Conservation (phyloP, 2,113 vertebrate genomes). For the Poeciliopsis occidentalis region DNA sequence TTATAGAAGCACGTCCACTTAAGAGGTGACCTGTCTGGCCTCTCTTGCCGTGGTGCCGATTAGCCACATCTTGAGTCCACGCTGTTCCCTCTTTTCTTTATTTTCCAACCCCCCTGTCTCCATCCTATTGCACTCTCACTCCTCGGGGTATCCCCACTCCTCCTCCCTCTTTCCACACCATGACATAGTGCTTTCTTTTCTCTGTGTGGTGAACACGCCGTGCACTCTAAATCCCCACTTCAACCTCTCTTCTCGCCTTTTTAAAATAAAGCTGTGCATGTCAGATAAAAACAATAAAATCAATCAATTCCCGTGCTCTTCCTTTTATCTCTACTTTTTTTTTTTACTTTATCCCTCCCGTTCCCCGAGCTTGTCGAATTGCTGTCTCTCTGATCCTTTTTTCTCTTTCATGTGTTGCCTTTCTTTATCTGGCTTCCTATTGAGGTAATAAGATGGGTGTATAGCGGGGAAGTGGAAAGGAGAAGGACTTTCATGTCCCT, state of each 20-base stretch:
- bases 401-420: conserved; percentile 68
- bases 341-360: conserved; percentile 50
- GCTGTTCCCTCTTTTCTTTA: conserved; percentile 43
- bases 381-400: conserved; percentile 59
- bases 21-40: conserved; percentile 64
- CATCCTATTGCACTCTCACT: conserved; percentile 35
- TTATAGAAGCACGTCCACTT: conserved; percentile 74
- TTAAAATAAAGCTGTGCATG: conserved; percentile 57
- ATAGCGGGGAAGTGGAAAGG: conserved; percentile 57
- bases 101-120: conserved; percentile 5
- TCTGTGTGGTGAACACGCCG: conserved; percentile 12
- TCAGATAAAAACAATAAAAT: conserved; percentile 64
- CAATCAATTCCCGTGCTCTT: conserved; percentile 37
- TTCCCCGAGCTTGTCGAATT: conserved; percentile 34
- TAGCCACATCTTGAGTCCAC: conserved; percentile 73
- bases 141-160: conserved; percentile 25
- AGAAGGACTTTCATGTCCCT: conserved; percentile 73
- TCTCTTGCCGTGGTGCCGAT: conserved; percentile 59
- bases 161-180: conserved; percentile 21
- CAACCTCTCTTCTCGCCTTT: conserved; percentile 8
- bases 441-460: conserved; percentile 64
- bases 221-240: conserved; percentile 24
- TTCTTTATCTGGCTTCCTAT: conserved; percentile 60
- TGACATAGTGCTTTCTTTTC: conserved; percentile 42
- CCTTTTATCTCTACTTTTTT: conserved; percentile 62